Conservation (phyloP, 2,797 vertebrate genomes). For the Salarias fasciatus region DNA sequence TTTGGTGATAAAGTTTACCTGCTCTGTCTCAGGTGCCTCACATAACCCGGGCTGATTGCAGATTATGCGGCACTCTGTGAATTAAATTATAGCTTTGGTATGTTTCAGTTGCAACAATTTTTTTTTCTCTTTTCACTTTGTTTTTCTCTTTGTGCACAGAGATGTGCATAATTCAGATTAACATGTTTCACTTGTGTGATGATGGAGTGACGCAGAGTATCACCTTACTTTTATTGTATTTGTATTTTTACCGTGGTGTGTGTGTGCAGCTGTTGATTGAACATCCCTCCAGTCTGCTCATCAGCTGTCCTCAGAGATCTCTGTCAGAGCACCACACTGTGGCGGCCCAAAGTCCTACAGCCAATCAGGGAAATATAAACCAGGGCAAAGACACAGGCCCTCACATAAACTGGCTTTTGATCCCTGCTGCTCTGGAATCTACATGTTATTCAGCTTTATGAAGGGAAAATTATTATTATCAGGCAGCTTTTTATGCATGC, state of each 20-base stretch:
- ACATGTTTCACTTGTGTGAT: too few relatives aligned
- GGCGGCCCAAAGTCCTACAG: conserved; percentile 50
- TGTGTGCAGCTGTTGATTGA: too few relatives aligned
- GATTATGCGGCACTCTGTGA: not conserved
- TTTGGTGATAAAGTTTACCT: conserved; percentile 41
- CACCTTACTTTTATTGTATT: not conserved
- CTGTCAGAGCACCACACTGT: conserved; percentile 68
- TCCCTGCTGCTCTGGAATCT: not conserved
- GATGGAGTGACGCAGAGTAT: not conserved
- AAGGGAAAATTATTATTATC: too few relatives aligned
- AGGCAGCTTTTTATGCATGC: too few relatives aligned
- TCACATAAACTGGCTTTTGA: not conserved
- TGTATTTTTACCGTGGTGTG: not conserved
- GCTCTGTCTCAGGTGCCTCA: conserved; percentile 9
- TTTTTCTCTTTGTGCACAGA: not conserved
- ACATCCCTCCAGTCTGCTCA: conserved; percentile 6
- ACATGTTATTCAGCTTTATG: not conserved
- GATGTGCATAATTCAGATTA: conserved; percentile 1
- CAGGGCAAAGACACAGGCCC: conserved; percentile 1
- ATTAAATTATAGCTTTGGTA: conserved; percentile 20
- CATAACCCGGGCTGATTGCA: conserved; percentile 17
- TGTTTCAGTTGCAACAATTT: not conserved
- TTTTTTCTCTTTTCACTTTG: not conserved
- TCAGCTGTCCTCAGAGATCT: conserved; percentile 17
- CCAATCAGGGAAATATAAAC: conserved; percentile 1